A percentile compares a stretch with the other conserved stretches of the same genome.
Conservation (phyloP, 1,140 invertebrate species). For the Trichonephila clavipes region DNA sequence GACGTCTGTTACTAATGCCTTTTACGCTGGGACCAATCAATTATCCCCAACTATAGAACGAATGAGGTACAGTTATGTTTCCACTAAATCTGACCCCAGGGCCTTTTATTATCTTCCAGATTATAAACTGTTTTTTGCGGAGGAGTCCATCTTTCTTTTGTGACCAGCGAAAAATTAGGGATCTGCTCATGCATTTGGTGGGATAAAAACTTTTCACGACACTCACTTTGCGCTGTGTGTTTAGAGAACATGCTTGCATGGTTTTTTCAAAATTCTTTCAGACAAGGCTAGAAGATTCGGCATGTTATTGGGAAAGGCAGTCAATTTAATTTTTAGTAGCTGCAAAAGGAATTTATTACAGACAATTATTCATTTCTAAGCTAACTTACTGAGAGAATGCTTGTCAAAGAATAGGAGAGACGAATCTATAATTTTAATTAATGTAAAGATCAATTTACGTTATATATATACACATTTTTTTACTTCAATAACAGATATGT, state of each 20-base stretch:
- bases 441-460: too few relatives aligned
- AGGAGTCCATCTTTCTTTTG: conserved; percentile 2
- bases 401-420: too few relatives aligned
- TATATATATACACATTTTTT: too few relatives aligned
- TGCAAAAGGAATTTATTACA: too few relatives aligned
- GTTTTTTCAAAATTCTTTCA: neutral
- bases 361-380: too few relatives aligned
- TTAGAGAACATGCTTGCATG: neutral
- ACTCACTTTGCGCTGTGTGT: too few relatives aligned
- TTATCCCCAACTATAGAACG: conserved; percentile 52
- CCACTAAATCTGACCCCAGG: conserved; percentile 43
- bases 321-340: too few relatives aligned
- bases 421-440: too few relatives aligned
- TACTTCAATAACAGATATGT: too few relatives aligned
- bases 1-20: conserved; percentile 69
- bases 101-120: conserved; percentile 65
- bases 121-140: neutral
- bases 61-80: conserved; percentile 49
- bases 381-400: too few relatives aligned
- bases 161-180: neutral
- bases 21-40: conserved; percentile 68
- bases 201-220: too few relatives aligned
- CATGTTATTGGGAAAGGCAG: too few relatives aligned
- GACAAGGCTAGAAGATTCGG: neutral
- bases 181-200: neutral